Evolutionary conservation across 2,113 vertebrate genomes (phyloP), one percentile per base, ranked within the genome.

Genomic region (Passer domesticus): DNA sequence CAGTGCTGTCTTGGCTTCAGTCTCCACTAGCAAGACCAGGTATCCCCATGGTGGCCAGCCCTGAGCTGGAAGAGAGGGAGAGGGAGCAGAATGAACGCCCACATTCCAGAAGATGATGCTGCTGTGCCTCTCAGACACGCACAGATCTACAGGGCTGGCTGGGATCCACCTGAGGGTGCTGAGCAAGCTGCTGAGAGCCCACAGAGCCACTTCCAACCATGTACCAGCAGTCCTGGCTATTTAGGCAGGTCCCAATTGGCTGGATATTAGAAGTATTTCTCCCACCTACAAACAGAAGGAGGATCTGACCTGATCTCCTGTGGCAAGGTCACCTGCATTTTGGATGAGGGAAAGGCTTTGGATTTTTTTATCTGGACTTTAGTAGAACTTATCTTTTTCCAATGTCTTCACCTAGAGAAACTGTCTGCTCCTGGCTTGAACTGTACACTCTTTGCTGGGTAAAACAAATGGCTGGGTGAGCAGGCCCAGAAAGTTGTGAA

Each of bases 251-350:
- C 25, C 24, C 13, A 43, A 9, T 1, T 35, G 17, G 17, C 20
- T 47, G 66, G 24, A n/a, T 13, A 55, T 47, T 6, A n/a, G 49
- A 63, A 30, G 7, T 14, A 33, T 30, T 47, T 16, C 41, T 72
- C 67, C 7, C 11, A 35, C 3, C 14, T 12, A 43, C 8, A 15
- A 46, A 31, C 10, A 47, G 31, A 63, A 56, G 66, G 9, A 72
- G 7, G 21, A 35, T 15, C 50, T 19, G 35, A 49, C 25, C 35
- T 31, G 7, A 56, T 49, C 11, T 56, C 31, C 22, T 31, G 25
- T 15, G 31, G 72, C 35, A 72, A 72, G 25, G 17, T 49, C 25
- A 49, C 20, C 3, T 0, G 0, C 0, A 0, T 35, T 43, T 63
- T 11, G 18, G 31, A 58, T 33, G 6, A 50, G 10, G 18, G 17